Evolutionary conservation across 2,888 invertebrate genomes (phyloP), one percentile per base, ranked within the genome.

Genomic region (Crocallis elinguaria): DNA sequence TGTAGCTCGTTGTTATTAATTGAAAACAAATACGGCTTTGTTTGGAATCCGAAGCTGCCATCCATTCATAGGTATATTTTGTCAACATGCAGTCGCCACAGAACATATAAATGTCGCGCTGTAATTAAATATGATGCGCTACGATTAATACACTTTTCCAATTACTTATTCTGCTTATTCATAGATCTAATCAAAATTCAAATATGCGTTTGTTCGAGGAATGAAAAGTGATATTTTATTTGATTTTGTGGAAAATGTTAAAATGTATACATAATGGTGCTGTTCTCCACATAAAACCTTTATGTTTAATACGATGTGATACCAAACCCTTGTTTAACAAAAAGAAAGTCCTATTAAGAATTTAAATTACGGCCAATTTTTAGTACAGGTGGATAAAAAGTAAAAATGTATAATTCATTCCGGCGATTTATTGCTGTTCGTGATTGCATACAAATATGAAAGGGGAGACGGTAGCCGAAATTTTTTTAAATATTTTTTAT

Each of bases 401-500:
- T 49, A 43, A 60, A 54, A 64, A 64, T 59, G 61, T 64, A 62
- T 59, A 61, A 62, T 66, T 61, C 67, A 68, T 63, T 62, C 62
- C 59, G 50, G 55, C 61, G 60, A 79, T 78, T 77, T 78, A 82
- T 81, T 68, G 68, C 73, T 64, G 71, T 68, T 65, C 67, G 65
- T 69, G 72, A 67, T 72, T 75, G 74, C 75, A 77, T 79, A 76
- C 74, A 71, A 77, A 74, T 76, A 77, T 76, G 65, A 75, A 76
- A 76, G 66, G 66, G 69, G 69, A 72, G 67, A 67, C 62, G 70
- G 64, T 49, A 64, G 71, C 51, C 70, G 64, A 77, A 78, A 76
- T 73, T 73, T 66, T 69, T 72, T 66, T 64, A 67, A 73, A 69
- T 69, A 60, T 71, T 79, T 84, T 82, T 84, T 79, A 81, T 81